Base-by-base conservation (phyloP, 2,888 invertebrate genomes). In the Sylvicola fuscatus region DNA sequence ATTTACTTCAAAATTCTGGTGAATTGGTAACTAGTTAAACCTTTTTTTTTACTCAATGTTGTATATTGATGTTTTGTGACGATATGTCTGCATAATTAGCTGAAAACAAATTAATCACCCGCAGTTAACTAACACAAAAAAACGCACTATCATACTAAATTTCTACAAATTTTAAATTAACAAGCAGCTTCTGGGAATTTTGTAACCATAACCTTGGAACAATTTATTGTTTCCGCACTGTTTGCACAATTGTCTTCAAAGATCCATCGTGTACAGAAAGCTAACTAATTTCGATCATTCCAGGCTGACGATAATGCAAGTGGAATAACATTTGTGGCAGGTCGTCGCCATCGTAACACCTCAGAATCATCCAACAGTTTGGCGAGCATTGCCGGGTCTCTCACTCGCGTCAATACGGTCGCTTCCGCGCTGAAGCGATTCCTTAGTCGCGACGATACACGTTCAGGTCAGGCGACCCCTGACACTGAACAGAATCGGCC, bases 361-460 rank as follows among this genome's bases (percentile, higher is more conserved):
- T 63, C 64, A 33, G 36, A 37, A n/a, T 58, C 58, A 3, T 60
- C 63, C 34, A 60, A 51, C 36, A 62, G 52, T 45, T 46, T 58
- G 46, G 56, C 49, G 29, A 59, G 55, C 33, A 43, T 54, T 2
- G 51, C 62, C 37, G 68, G 66, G 11, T 68, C 74, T 0, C 56
- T 84, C 46, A 68, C 76, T 0, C 64, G 82, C 34, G 76, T 78
- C 31, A 37, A 37, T 17, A 38, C 37, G 2, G 81, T 82, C 27
- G 77, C 82, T 0, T 79, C 74, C 10, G 74, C 80, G 48, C 55
- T 84, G 6, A 80, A 78, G 49, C 65, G 79, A 42, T 61, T 84
- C 36, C 77, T 84, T 48, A 79, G 76, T 33, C 70, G 77, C 40
- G 83, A 82, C 41, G 81, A 81, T 32, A 59, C 57, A 37, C 64